Evolutionary conservation across 92 coral and sea anemone species (phyloP).

Genomic region (Porites cylindrica): DNA sequence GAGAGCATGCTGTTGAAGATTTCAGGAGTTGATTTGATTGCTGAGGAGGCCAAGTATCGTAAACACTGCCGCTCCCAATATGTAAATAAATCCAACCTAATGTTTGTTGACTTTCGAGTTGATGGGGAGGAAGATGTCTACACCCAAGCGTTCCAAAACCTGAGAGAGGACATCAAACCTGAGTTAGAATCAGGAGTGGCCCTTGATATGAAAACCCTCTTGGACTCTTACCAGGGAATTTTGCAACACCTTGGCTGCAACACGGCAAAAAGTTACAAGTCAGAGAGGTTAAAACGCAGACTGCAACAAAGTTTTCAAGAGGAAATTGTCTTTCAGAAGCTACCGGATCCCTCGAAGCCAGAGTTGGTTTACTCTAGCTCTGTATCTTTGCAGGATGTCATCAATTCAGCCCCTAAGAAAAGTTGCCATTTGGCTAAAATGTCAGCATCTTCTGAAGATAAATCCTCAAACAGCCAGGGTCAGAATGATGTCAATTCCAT

Average conservation of each 20-base stretch:
- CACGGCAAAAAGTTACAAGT: constrained; percentile 50
- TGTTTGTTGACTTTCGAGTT: too few species aligned
- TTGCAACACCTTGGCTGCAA: constrained; percentile 35
- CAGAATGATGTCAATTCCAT: constrained; percentile 31
- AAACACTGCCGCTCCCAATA: constrained; percentile 42
- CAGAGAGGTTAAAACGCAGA: constrained; percentile 64
- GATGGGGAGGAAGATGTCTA: too few species aligned
- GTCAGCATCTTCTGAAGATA: constrained; percentile 47
- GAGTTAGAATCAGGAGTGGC: too few species aligned
- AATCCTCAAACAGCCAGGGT: constrained; percentile 50
- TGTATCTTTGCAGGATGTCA: constrained; percentile 61
- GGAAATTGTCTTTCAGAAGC: constrained; percentile 67
- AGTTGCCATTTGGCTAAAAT: constrained; percentile 48
- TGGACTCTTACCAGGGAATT: background rate
- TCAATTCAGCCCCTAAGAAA: constrained; percentile 58
- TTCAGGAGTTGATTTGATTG: constrained; percentile 47
- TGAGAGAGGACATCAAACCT: too few species aligned
- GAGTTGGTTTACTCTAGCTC: constrained; percentile 69
- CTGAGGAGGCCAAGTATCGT: constrained; percentile 40
- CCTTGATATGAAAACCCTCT: too few species aligned
- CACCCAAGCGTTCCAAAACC: too few species aligned
- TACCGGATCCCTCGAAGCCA: constrained; percentile 71
- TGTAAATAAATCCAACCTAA: too few species aligned
- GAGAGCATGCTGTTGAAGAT: constrained; percentile 20
- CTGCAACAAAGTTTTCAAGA: constrained; percentile 53